Evolutionary conservation across 2,113 vertebrate species (phyloP).

Genomic region (Lophura nycthemera): DNA sequence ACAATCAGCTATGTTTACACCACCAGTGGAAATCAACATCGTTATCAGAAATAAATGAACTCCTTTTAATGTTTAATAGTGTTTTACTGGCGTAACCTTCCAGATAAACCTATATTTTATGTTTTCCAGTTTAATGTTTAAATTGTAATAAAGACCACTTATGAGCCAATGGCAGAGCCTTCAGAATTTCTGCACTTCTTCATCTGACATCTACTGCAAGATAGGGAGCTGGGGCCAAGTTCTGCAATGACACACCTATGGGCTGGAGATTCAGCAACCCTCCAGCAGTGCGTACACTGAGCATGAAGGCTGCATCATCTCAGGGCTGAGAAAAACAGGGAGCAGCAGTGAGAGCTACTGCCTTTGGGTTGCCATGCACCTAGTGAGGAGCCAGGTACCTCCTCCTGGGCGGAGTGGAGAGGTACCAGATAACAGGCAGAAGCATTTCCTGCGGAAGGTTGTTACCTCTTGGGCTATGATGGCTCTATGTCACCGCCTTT

Average conservation of each 20-base stretch:
- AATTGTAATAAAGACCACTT: not conserved
- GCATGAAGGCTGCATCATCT: not conserved
- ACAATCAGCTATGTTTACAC: not conserved
- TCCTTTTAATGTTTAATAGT: not conserved
- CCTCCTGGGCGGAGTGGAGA: conserved; percentile 12
- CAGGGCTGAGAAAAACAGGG: not conserved
- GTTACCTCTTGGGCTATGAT: not conserved
- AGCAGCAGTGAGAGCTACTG: not conserved
- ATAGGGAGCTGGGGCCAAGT: not conserved
- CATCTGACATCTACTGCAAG: not conserved
- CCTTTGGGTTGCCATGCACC: conserved; percentile 22
- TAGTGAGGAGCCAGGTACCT: conserved; percentile 6
- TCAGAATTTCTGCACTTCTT: conserved; percentile 4
- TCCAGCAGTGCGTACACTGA: not conserved
- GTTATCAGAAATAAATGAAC: not conserved
- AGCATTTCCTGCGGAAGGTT: conserved; percentile 15
- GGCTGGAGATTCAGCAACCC: not conserved
- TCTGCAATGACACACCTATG: conserved; percentile 19
- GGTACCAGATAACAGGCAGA: conserved; percentile 1
- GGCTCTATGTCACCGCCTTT: not conserved
- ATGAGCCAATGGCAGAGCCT: not conserved
- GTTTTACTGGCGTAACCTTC: not conserved
- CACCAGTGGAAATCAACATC: not conserved
- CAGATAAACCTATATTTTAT: not conserved
- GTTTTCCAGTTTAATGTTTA: not conserved